Conservation (phyloP, 2,113 vertebrate species). For the Scomber japonicus region DNA sequence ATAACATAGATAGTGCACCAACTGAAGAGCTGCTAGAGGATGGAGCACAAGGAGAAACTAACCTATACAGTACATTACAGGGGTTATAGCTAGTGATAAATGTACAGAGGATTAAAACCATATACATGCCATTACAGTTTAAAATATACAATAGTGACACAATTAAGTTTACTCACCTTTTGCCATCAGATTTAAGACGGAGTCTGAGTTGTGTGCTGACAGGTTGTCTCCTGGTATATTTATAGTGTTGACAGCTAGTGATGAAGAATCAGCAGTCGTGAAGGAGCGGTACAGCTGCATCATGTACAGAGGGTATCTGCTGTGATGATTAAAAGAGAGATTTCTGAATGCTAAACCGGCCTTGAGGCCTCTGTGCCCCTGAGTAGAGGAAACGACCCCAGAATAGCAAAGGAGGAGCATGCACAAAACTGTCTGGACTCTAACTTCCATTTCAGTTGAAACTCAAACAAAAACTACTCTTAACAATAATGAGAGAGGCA, state of each 20-base stretch:
- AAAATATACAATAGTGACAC: neutral
- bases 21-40: constrained; percentile 39
- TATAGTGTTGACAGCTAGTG: constrained; percentile 32
- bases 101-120: neutral
- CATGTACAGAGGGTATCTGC: constrained; percentile 86
- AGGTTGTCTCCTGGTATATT: constrained; percentile 30
- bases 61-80: neutral
- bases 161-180: constrained; percentile 82
- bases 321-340: constrained; percentile 29
- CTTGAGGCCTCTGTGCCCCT: neutral
- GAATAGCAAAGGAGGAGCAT: constrained; percentile 28
- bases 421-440: constrained; percentile 18
- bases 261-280: constrained; percentile 45
- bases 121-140: no score
- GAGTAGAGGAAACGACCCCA: constrained; percentile 11
- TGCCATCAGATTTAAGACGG: constrained; percentile 86
- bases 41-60: constrained; percentile 17
- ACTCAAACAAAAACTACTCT: constrained; percentile 5
- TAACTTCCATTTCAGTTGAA: constrained; percentile 60
- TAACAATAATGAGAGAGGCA: constrained; percentile 3
- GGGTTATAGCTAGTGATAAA: neutral
- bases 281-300: constrained; percentile 89
- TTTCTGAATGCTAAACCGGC: constrained; percentile 42
- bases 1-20: constrained; percentile 70
- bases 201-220: constrained; percentile 77